phyloP scores from a whole-genome alignment of 2,888 invertebrate species.

The Parnassius smintheus region DNA sequence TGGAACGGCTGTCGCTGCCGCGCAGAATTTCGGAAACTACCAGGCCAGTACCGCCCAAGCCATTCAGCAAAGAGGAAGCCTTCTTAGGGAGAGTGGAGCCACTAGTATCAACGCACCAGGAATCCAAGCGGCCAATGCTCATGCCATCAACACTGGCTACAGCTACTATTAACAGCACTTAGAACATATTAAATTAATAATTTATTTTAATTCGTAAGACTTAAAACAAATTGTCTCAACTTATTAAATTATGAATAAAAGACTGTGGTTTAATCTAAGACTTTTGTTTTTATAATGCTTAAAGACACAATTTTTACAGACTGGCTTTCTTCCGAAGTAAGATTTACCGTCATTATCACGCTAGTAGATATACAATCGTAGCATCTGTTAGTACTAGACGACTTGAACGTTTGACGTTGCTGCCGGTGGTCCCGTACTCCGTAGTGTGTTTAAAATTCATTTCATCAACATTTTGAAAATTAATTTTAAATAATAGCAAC shows the following conservation, averaged over 20 bases:
- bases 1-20: conserved; percentile 52
- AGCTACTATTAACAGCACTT: conserved; percentile 50
- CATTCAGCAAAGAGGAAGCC: conserved; percentile 48
- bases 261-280: neutral
- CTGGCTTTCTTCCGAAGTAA: too few relatives aligned
- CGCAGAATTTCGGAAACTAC: conserved; percentile 50
- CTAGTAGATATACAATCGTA: too few relatives aligned
- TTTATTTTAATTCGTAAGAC: conserved; percentile 12
- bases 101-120: conserved; percentile 58
- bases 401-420: too few relatives aligned
- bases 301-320: too few relatives aligned
- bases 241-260: conserved; percentile 4
- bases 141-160: conserved; percentile 58
- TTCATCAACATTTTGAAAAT: too few relatives aligned
- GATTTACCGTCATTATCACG: too few relatives aligned
- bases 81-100: conserved; percentile 55
- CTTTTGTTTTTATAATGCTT: too few relatives aligned
- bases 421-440: too few relatives aligned
- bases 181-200: conserved; percentile 15
- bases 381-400: too few relatives aligned
- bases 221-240: neutral
- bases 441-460: too few relatives aligned
- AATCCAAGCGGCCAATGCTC: conserved; percentile 57
- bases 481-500: too few relatives aligned
- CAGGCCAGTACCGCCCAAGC: conserved; percentile 56